Conservation (phyloP, 2,888 invertebrate genomes). For the Nemapogon koenigi region DNA sequence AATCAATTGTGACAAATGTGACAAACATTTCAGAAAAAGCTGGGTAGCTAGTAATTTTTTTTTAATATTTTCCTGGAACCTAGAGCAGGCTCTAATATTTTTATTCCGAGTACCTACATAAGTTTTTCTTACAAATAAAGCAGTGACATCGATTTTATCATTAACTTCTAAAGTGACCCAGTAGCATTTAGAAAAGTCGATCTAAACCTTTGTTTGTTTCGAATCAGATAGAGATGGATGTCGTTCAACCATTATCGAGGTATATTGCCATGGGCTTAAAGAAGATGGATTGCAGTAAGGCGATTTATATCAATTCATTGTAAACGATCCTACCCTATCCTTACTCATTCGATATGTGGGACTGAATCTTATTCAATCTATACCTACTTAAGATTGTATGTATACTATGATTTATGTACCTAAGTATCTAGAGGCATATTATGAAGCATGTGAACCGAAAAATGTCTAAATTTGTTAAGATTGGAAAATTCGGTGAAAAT, state of each 20-base stretch:
- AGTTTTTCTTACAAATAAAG: neutral
- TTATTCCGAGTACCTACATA: no score
- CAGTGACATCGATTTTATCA: neutral
- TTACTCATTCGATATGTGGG: conserved; percentile 29
- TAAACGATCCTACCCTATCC: conserved; percentile 38
- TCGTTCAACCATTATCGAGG: conserved; percentile 37
- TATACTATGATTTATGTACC: no score
- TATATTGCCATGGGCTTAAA: conserved; percentile 43
- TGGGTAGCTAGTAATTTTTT: no score
- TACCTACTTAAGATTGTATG: no score
- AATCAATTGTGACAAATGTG: no score
- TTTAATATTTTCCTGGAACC: no score
- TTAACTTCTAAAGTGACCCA: conserved; percentile 2
- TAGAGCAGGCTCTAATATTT: no score
- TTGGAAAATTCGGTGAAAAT: no score
- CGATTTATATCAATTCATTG: conserved; percentile 61
- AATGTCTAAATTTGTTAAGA: no score
- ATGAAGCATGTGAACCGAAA: no score
- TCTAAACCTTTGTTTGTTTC: conserved; percentile 29
- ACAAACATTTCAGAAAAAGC: no score
- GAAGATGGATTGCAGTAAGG: conserved; percentile 45
- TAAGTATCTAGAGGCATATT: no score
- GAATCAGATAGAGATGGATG: conserved; percentile 39
- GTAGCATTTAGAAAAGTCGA: conserved; percentile 9
- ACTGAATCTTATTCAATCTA: conserved; percentile 6